These are phyloP conservation scores for Oncorhynchus masou DNA, from an alignment of 2,113 vertebrate species.

Conservation along the genomic window DNA sequence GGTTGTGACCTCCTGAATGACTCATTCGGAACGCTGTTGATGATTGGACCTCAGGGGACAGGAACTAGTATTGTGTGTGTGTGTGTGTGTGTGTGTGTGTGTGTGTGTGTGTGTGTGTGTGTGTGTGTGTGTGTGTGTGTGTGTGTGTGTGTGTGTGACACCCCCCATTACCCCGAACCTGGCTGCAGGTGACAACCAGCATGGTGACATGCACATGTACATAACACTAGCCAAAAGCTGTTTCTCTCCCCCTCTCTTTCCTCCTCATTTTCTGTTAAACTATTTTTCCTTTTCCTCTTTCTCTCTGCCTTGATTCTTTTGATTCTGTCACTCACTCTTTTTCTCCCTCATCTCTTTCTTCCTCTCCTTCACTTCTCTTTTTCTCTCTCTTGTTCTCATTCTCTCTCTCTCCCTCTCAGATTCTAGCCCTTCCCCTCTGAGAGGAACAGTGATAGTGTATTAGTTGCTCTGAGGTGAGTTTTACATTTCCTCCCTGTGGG, in stretches of 20 bases:
- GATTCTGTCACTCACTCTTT: too few species aligned
- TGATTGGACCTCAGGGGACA: neutral
- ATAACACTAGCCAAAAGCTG: neutral
- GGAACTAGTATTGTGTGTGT: neutral
- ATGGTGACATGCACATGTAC: neutral
- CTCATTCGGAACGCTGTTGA: neutral
- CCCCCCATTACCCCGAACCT: too few species aligned
- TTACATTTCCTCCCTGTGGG: neutral
- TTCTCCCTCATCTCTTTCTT: neutral
- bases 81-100: neutral
- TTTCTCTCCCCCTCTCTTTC: neutral
- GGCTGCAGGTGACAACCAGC: neutral
- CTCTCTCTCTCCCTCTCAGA: neutral
- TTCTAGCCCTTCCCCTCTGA: neutral
- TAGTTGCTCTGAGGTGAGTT: slow-evolving; percentile 7
- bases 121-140: too few species aligned
- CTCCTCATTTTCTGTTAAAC: too few species aligned
- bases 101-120: neutral
- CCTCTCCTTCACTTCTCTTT: neutral
- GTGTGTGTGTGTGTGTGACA: too few species aligned
- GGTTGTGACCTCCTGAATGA: too few species aligned
- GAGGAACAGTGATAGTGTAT: neutral
- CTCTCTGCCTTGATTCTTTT: too few species aligned
- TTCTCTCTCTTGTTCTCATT: too few species aligned
- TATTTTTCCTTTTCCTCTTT: too few species aligned